These are phyloP conservation scores for Hirundo rustica DNA, from an alignment of 2,797 vertebrate genomes.

Conservation along the genomic window DNA sequence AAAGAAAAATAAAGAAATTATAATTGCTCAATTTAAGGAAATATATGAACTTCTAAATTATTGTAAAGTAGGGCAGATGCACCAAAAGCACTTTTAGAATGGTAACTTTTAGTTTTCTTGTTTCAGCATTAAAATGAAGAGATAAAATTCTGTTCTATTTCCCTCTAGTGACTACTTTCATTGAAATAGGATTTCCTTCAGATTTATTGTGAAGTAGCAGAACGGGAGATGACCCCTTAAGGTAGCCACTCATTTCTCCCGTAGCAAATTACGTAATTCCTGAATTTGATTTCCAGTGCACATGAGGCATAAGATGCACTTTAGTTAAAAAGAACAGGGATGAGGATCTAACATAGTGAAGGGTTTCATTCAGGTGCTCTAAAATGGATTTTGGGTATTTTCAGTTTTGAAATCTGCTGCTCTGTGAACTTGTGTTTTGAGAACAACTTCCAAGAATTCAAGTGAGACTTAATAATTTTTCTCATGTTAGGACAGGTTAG, in stretches of 20 bases:
- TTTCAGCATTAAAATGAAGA: background rate
- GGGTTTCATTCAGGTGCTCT: background rate
- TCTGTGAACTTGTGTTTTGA: background rate
- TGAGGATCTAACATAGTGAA: background rate
- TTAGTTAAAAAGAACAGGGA: background rate
- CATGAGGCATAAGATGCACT: background rate
- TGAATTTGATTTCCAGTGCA: background rate
- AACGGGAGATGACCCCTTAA: background rate
- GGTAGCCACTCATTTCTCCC: background rate
- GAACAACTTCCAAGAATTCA: background rate
- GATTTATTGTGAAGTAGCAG: conserved; percentile 2
- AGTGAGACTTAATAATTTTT: background rate
- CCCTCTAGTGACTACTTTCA: background rate
- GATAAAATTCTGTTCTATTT: background rate
- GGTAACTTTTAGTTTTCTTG: background rate
- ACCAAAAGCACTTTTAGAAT: background rate
- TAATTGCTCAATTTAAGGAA: background rate
- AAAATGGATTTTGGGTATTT: background rate
- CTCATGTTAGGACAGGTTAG: background rate
- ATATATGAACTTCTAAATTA: background rate
- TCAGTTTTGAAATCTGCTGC: background rate
- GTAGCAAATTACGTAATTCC: background rate
- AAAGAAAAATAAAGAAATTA: background rate
- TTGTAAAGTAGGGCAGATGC: background rate
- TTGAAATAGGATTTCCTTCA: conserved; percentile 11